Evolutionary conservation across 2,888 invertebrate species (phyloP).

Genomic region (Noctuana brunneofusca): DNA sequence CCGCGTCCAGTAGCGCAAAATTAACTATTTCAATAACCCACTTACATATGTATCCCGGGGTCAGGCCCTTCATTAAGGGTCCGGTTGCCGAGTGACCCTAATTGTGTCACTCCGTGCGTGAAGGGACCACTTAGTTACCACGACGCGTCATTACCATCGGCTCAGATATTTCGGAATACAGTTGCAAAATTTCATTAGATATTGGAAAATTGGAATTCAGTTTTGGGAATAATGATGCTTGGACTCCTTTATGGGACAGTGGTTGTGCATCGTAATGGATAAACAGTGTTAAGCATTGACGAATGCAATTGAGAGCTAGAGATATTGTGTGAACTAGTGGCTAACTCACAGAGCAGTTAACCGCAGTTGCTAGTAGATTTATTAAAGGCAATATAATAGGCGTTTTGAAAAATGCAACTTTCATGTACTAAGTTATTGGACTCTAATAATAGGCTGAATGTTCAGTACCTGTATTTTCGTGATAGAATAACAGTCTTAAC

Average conservation of each 20-base stretch:
- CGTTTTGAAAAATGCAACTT: too few species aligned
- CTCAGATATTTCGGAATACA: constrained; percentile 12
- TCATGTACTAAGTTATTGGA: too few species aligned
- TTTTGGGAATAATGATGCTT: neutral
- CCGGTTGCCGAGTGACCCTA: constrained; percentile 26
- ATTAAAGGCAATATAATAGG: too few species aligned
- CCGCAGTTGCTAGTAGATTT: too few species aligned
- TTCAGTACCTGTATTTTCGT: too few species aligned
- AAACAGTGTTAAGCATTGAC: too few species aligned
- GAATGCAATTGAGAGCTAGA: too few species aligned
- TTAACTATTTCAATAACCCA: constrained; percentile 30
- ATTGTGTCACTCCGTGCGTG: constrained; percentile 34
- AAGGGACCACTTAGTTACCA: constrained; percentile 26
- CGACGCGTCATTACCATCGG: constrained; percentile 16
- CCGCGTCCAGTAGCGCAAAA: neutral
- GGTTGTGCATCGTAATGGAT: too few species aligned
- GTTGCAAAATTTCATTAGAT: neutral
- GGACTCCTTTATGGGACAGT: neutral
- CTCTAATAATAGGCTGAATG: too few species aligned
- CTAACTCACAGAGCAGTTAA: too few species aligned
- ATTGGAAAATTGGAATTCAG: constrained; percentile 1
- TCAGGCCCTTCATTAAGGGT: constrained; percentile 33
- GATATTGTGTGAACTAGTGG: too few species aligned
- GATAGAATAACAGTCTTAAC: too few species aligned
- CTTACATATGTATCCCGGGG: constrained; percentile 25